Base-by-base conservation (phyloP, 2,888 invertebrate genomes). In the Teleogryllus oceanicus region DNA sequence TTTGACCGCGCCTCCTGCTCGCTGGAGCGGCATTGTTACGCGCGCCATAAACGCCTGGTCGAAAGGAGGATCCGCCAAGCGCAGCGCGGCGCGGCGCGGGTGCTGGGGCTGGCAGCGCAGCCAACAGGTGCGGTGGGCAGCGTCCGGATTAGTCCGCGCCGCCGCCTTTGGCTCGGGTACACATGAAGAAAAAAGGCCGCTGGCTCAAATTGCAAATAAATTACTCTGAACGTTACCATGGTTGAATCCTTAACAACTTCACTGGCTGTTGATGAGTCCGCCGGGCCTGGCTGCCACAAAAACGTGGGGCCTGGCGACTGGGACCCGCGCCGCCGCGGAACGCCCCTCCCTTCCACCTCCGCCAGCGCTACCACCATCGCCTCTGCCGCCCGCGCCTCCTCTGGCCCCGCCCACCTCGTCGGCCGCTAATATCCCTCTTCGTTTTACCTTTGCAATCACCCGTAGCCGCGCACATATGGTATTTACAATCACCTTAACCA, bases 201-300 rank as follows among this genome's bases (percentile, higher is more conserved):
- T 62, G 11, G 62, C 62, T 62, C 62, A 62, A 62, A 62, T 62
- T 62, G 62, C 62, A 62, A 62, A 62, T 62, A 62, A 62, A 62
- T 62, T 62, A 62, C 62, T 62, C 62, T 62, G 62, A 62, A 62
- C 62, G 62, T 62, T 62, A 62, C 62, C 62, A 62, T 62, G 62
- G 62, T 62, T 62, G 62, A 62, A 62, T 62, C 62, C 62, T 62
- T 62, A 62, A 62, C 62, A 62, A 62, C 62, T 62, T 62, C 62
- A 62, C 62, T 62, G 62, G 62, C 62, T 62, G 62, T 62, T 62
- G 62, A 62, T 62, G 62, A 62, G 62, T 62, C 62, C 62, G 62
- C n/a, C 62, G 62, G 62, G 62, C 62, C n/a, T 11, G 62, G 62
- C 62, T n/a, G 16, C 62, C 5, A 62, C 62, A 62, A 62, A 62